Conservation (phyloP, 2,113 vertebrate species). For the Gymnogyps californianus region DNA sequence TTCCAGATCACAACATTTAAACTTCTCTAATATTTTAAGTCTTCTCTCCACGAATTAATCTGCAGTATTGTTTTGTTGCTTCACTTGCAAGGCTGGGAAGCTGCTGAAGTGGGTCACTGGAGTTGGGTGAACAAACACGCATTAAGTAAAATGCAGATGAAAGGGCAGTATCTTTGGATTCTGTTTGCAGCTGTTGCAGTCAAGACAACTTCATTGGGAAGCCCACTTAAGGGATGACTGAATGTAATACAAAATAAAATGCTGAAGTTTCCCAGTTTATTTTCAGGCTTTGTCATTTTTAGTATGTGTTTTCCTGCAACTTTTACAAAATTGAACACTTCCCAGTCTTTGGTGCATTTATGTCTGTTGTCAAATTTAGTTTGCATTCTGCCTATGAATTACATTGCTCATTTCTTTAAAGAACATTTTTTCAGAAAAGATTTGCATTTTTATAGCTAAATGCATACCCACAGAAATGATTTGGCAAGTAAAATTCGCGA, state of each 20-base stretch:
- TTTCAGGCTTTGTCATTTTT: background rate
- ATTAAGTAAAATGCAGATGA: background rate
- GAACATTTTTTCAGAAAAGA: background rate
- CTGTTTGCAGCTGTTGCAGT: conserved; percentile 7
- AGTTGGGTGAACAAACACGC: background rate
- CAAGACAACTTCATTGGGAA: background rate
- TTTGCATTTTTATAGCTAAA: background rate
- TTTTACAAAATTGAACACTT: background rate
- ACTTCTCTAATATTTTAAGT: background rate
- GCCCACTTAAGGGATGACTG: background rate
- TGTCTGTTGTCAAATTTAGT: background rate
- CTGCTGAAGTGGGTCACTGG: background rate
- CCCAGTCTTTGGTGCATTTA: background rate
- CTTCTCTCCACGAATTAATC: background rate
- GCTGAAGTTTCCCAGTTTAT: background rate
- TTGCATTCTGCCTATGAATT: background rate
- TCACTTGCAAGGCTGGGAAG: background rate
- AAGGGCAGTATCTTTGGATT: background rate
- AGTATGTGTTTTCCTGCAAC: background rate
- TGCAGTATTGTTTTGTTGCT: background rate
- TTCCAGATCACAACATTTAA: background rate
- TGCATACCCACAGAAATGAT: background rate
- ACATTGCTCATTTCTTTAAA: background rate
- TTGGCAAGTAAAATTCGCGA: background rate
- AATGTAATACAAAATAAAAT: background rate